Evolutionary conservation across 2,797 vertebrate species (phyloP).

Genomic region (Acrossocheilus fasciatus): DNA sequence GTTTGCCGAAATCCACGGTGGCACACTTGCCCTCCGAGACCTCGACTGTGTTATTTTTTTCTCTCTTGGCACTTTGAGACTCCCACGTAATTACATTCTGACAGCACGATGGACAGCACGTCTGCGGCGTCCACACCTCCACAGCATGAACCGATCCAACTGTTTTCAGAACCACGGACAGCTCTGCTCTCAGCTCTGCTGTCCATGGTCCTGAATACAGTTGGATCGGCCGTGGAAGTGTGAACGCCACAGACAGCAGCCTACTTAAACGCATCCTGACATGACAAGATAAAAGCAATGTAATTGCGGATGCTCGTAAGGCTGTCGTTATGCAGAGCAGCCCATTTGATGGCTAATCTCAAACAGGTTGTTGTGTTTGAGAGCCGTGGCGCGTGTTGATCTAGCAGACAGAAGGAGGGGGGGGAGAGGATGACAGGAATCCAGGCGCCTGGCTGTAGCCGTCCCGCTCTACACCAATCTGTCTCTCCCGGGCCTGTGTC

Average conservation of each 20-base stretch:
- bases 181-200: conserved; percentile 19
- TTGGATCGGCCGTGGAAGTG: background rate
- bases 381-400: conserved; percentile 47
- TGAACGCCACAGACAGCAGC: background rate
- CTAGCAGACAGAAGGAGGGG: conserved; percentile 49
- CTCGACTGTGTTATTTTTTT: conserved; percentile 24
- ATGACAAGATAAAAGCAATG: conserved; percentile 17
- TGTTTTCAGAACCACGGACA: conserved; percentile 63
- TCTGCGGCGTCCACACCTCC: conserved; percentile 29
- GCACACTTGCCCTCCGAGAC: conserved; percentile 50
- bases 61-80: conserved; percentile 39
- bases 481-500: conserved; percentile 60
- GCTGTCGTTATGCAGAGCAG: conserved; percentile 35
- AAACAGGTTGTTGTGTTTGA: conserved; percentile 61
- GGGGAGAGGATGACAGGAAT: conserved; percentile 52
- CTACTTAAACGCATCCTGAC: conserved; percentile 5
- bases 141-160: background rate
- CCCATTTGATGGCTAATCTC: conserved; percentile 50
- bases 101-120: conserved; percentile 52
- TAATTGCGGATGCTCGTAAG: conserved; percentile 21
- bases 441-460: conserved; percentile 55
- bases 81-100: conserved; percentile 56
- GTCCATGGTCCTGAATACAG: background rate
- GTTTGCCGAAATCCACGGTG: conserved; percentile 45
- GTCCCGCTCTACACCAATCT: conserved; percentile 60